A percentile compares a stretch with the other conserved stretches of the same genome.
phyloP scores from a whole-genome alignment of 2,797 vertebrate species.

The Chaunax sp. region DNA sequence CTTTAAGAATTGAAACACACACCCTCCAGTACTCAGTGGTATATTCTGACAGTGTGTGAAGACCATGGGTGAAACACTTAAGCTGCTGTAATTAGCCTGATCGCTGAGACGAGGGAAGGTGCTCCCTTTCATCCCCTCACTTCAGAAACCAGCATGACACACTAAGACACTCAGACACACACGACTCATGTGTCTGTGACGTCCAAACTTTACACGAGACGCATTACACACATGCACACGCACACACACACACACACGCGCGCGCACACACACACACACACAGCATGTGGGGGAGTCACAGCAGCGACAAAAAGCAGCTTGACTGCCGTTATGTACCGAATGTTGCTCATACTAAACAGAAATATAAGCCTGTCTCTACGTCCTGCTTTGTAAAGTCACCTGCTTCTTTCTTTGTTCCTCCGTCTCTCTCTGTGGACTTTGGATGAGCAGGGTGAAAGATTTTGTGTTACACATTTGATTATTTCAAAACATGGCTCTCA shows the following conservation, averaged over 20 bases:
- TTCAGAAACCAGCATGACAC: slow-evolving; percentile 80
- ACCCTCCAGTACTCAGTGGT: slow-evolving; percentile 66
- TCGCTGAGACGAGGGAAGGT: slow-evolving; percentile 82
- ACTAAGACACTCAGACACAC: slow-evolving; percentile 61
- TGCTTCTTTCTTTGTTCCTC: not conserved
- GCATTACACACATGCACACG: not conserved
- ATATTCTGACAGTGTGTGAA: slow-evolving; percentile 84
- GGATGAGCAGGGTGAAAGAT: not conserved
- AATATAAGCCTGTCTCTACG: not conserved
- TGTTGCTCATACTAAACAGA: slow-evolving; percentile 15
- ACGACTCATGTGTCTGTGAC: slow-evolving; percentile 44
- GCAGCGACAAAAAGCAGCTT: slow-evolving; percentile 53
- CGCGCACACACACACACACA: slow-evolving; percentile 5
- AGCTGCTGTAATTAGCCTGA: slow-evolving; percentile 87
- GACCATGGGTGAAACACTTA: slow-evolving; percentile 87
- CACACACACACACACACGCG: not conserved
- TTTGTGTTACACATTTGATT: too few relatives aligned
- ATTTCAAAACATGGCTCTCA: too few relatives aligned
- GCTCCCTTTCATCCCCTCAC: slow-evolving; percentile 81
- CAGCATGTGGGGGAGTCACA: slow-evolving; percentile 37
- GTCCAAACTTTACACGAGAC: slow-evolving; percentile 20
- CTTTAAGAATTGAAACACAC: slow-evolving; percentile 73
- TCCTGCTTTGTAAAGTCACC: slow-evolving; percentile 21
- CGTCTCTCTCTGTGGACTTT: not conserved
- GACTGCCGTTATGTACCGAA: slow-evolving; percentile 37